Evolutionary conservation across 2,888 invertebrate species (phyloP).

Genomic region (Andrena bicolor): DNA sequence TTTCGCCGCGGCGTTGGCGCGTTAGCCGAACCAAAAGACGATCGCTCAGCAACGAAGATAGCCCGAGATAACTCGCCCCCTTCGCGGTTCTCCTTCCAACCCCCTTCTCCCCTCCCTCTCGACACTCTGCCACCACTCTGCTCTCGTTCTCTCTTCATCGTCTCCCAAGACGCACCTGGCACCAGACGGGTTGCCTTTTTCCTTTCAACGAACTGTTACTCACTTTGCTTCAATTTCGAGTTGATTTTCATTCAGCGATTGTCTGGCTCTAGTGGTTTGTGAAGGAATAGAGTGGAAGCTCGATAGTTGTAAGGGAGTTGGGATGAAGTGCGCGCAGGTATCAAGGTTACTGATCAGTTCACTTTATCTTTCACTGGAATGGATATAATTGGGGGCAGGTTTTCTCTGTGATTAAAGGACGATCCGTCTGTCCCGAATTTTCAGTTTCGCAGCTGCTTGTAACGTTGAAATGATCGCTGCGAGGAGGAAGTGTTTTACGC

Average conservation of each 20-base stretch:
- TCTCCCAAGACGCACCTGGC: conserved; percentile 21
- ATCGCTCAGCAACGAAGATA: conserved; percentile 79
- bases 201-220: conserved; percentile 1
- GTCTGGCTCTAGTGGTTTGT: no score
- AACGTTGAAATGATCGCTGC: no score
- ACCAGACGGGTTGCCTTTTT: not conserved
- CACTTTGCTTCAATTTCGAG: not conserved
- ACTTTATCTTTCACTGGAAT: no score
- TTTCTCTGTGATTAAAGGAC: not conserved
- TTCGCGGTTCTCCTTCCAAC: conserved; percentile 51
- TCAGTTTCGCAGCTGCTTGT: no score
- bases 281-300: no score
- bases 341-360: no score
- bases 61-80: conserved; percentile 71
- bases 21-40: conserved; percentile 83
- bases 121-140: not conserved
- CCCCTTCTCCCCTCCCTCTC: conserved; percentile 5
- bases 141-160: not conserved
- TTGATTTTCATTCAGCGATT: no score
- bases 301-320: no score
- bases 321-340: no score
- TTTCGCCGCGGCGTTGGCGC: conserved; percentile 77
- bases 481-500: not conserved
- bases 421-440: not conserved
- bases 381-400: no score